Evolutionary conservation across 1,140 invertebrate species (phyloP), one percentile per base, ranked within the genome.

Genomic region (Hyposmocoma kahamanoa): DNA sequence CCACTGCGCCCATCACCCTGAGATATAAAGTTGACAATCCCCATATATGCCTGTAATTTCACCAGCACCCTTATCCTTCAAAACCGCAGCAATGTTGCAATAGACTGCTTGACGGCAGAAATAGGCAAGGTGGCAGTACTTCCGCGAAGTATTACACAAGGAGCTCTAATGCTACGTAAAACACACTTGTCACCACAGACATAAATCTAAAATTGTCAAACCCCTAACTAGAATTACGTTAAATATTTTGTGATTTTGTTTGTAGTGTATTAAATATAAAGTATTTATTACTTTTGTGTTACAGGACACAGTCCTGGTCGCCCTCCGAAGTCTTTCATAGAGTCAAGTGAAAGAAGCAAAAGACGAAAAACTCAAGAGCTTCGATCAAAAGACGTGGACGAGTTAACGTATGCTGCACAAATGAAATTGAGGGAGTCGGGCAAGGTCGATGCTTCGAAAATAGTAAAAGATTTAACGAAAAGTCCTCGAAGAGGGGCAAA

Each of bases 341-440:
- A 63, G 19, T 42, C 28, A 11, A 60, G 59, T 41, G 60, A 66
- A 28, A 41, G 52, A 44, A 53, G 39, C 21, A 67, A 58, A 47
- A 44, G 61, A 39, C 24, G 59, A 55, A 64, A 67, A 60, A 66
- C 61, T 41, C 38, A 62, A 56, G 41, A 70, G 0, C 42, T 73
- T 17, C 19, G 67, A n/a, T 45, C 30, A 22, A 34, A 15, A 26
- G 38, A 51, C 13, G n/a, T 50, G 42, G 51, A 56, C 4, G 45
- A 60, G 13, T 44, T 67, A 28, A 30, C 42, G 11, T 56, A 72
- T 54, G 60, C 68, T 24, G 43, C 51, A 22, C 49, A 55, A 41
- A 61, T 62, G 62, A 62, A 49, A 42, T 46, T 53, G 22, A 22
- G 34, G 8, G 15, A 42, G 11, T 18, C 21, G 8, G 51, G 56